Evolutionary conservation across 2,113 vertebrate species (phyloP), one percentile per base, ranked within the genome.

Genomic region (Aegypius monachus): DNA sequence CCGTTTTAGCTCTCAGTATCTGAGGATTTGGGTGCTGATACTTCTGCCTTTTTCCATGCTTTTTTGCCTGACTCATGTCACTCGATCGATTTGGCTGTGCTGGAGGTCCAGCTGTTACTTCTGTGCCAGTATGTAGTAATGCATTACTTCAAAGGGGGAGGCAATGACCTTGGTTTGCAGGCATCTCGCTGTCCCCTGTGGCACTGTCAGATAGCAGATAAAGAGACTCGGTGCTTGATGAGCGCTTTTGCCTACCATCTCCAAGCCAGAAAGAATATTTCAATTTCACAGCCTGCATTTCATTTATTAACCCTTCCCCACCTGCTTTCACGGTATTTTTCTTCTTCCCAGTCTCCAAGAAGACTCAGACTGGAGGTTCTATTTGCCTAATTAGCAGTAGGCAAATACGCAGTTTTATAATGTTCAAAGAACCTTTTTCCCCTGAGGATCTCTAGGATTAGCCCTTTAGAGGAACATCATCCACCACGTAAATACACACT

Each of bases 151-250:
- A 68, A 73, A 90, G 92, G 52, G 29, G n/a, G 53, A 87, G 61
- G 40, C 36, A 42, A 18, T 17, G 85, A 96, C 96, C 96, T 95
- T 97, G 96, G 40, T 48, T 58, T 93, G 90, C 87, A 75, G 77
- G n/a, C 71, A 42, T 48, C 90, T 79, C 5, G 0, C 47, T 78
- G 80, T 94, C 82, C 88, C 93, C 85, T 11, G 87, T 53, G 84
- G 89, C 94, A 80, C 73, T 59, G 55, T 70, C 72, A 94, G 58
- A 90, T 23, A 81, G 50, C 72, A 88, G 70, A 93, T 82, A 73
- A 93, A 96, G 90, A 93, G 50, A 7, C 81, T 85, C 75, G 22
- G 27, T 90, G 71, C 85, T 63, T 71, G 87, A 74, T 79, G 88
- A 93, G 80, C 2, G 2, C 52, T 80, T 83, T 23, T 45, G 34